Base-by-base conservation (phyloP, 2,888 invertebrate species). In the Dromius quadrimaculatus region DNA sequence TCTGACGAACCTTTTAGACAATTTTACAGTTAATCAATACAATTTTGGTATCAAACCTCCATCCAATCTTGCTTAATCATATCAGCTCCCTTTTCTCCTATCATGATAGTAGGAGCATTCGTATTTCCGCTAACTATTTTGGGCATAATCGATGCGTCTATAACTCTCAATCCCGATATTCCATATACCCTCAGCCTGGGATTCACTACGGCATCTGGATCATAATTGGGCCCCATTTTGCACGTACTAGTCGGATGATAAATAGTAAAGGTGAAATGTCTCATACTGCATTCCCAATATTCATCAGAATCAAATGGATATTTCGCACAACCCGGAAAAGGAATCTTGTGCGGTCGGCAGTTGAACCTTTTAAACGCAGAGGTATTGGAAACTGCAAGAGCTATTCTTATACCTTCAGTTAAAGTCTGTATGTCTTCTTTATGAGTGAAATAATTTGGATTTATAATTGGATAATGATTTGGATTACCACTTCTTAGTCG, bases 361-460 rank as follows among this genome's bases (percentile, higher is more conserved):
- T 92, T 91, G 77, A 92, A 94, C 62, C 88, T 86, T 78, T 92
- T 91, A 77, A 95, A 94, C 0, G 94, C 91, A 1, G 89, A 87
- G 0, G 93, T 90, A 70, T 90, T 89, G 0, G 94, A 94, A 13
- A 95, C 85, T 71, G 90, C 90, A 79, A 94, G 86, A 0, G 93
- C 94, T 71, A 95, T 89, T 76, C 90, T 88, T n/a, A 94, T 93
- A 0, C 94, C 95, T 79, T 94, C 94, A 0, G 91, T 90, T 1
- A 95, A 80, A 0, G 91, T 88, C 74, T 89, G 85, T 9, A 95
- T 85, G 77, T 98, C 97, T 77, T 92, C 88, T 73, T 90, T 89
- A 75, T 94, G 90, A 0, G 93, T 89, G 78, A 98, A 92, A 80
- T 98, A 98, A 80, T 97, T 97, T 0, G 97, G 96, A 79, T 93